These are phyloP conservation scores for Pseudoatta argentina DNA, from an alignment of 1,140 invertebrate genomes.

Conservation along the genomic window DNA sequence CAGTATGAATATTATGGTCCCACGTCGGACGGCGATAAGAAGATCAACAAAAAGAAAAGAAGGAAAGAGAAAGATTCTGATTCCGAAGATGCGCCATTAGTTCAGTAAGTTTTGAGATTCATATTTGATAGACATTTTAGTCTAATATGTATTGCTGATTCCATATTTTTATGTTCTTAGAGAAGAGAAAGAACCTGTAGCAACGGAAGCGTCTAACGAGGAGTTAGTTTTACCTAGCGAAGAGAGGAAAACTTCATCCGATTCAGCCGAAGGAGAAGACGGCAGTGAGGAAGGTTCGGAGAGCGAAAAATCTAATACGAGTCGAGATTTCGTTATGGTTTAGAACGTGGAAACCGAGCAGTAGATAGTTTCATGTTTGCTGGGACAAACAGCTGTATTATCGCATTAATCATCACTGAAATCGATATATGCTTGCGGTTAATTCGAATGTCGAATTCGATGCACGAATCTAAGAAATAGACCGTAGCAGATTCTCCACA, in stretches of 20 bases:
- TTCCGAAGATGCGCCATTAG: constrained; percentile 86
- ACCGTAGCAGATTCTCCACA: constrained; percentile 25
- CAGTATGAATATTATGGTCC: constrained; percentile 93
- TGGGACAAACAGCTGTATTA: constrained; percentile 40
- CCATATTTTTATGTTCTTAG: constrained; percentile 61
- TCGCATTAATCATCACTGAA: constrained; percentile 65
- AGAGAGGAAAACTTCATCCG: constrained; percentile 67
- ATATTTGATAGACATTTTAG: constrained; percentile 30
- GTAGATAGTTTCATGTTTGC: constrained; percentile 65
- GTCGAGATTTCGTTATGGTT: constrained; percentile 92
- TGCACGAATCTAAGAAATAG: neutral
- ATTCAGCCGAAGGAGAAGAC: constrained; percentile 80
- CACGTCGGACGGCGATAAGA: constrained; percentile 86
- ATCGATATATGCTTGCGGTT: constrained; percentile 42
- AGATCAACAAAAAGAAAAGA: constrained; percentile 91
- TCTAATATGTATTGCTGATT: constrained; percentile 21
- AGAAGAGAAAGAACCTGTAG: constrained; percentile 75
- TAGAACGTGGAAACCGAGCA: constrained; percentile 42
- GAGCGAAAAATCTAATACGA: constrained; percentile 90
- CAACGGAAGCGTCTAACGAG: constrained; percentile 74
- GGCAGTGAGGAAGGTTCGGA: constrained; percentile 84
- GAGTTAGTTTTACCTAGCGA: constrained; percentile 66
- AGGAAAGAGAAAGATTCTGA: constrained; percentile 93
- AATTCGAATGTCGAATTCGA: neutral
- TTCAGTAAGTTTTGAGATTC: constrained; percentile 74